These are phyloP conservation scores for Liasis olivaceus DNA, from an alignment of 2,797 vertebrate species.

Conservation along the genomic window DNA sequence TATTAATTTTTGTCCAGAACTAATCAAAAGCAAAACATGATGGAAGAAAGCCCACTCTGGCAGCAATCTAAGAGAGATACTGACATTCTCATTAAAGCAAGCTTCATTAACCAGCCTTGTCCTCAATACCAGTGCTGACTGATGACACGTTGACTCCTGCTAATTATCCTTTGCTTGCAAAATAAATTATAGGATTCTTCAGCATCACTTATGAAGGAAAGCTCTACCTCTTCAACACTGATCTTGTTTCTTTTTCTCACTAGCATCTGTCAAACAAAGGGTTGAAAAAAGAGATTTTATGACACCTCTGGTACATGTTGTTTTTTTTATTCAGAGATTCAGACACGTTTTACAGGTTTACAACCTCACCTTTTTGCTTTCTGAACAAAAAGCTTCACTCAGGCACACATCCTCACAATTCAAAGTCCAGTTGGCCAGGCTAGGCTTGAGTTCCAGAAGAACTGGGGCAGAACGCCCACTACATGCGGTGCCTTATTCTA, in stretches of 20 bases:
- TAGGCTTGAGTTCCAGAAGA: neutral
- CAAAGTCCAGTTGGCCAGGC: neutral
- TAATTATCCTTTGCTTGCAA: conserved; percentile 70
- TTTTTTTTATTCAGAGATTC: neutral
- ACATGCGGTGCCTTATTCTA: neutral
- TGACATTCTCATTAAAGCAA: conserved; percentile 63
- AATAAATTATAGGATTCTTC: conserved; percentile 48
- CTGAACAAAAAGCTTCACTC: neutral
- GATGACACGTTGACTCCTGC: conserved; percentile 52
- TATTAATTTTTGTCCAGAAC: conserved; percentile 47
- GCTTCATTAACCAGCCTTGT: conserved; percentile 62
- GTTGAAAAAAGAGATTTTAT: neutral
- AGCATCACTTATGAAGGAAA: conserved; percentile 39
- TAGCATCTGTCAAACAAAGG: conserved; percentile 7
- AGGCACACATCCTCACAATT: neutral
- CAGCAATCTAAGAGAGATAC: conserved; percentile 61
- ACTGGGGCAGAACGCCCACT: neutral
- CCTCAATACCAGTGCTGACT: conserved; percentile 41
- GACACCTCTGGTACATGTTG: neutral
- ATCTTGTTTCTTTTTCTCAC: conserved; percentile 5
- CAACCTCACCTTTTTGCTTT: neutral
- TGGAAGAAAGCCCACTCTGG: conserved; percentile 59
- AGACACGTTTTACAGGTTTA: neutral
- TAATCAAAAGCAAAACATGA: conserved; percentile 68
- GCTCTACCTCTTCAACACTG: neutral